These are phyloP conservation scores for Girardinus metallicus DNA, from an alignment of 2,797 vertebrate genomes.

Conservation along the genomic window DNA sequence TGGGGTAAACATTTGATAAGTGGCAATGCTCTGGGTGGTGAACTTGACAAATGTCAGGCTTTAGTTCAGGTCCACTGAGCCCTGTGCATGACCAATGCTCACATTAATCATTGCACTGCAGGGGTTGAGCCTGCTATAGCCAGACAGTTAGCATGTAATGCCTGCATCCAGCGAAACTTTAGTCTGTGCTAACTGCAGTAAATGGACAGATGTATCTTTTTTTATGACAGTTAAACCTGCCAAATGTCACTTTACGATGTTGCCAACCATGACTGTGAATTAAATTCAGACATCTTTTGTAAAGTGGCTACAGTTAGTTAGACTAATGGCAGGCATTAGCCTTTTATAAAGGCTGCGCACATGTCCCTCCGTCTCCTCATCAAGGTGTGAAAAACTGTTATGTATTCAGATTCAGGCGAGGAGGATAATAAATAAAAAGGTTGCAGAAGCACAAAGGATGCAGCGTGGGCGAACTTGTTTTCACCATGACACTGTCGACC, in stretches of 20 bases:
- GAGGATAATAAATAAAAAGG: constrained; percentile 25
- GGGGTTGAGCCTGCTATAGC: constrained; percentile 34
- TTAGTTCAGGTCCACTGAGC: constrained; percentile 64
- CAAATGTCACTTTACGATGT: constrained; percentile 42
- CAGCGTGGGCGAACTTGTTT: constrained; percentile 15
- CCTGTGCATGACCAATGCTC: constrained; percentile 46
- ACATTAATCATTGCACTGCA: constrained; percentile 62
- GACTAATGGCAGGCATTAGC: constrained; percentile 57
- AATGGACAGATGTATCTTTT: constrained; percentile 15
- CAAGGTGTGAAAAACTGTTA: constrained; percentile 26
- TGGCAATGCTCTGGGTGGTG: constrained; percentile 51
- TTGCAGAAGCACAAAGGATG: constrained; percentile 3
- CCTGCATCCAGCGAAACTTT: constrained; percentile 3
- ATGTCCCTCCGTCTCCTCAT: constrained; percentile 13
- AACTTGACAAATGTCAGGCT: constrained; percentile 70
- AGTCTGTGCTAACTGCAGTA: constrained; percentile 25
- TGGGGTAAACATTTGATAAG: constrained; percentile 65
- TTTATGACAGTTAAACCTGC: constrained; percentile 22
- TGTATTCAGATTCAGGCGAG: constrained; percentile 23
- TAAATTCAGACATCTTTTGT: constrained; percentile 31
- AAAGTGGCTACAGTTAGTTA: constrained; percentile 46
- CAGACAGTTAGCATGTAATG: constrained; percentile 54
- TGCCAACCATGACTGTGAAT: constrained; percentile 13
- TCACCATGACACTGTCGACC: constrained; percentile 16
- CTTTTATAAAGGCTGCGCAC: constrained; percentile 39